phyloP scores from a whole-genome alignment of 2,797 vertebrate genomes.

The Chelmon rostratus region DNA sequence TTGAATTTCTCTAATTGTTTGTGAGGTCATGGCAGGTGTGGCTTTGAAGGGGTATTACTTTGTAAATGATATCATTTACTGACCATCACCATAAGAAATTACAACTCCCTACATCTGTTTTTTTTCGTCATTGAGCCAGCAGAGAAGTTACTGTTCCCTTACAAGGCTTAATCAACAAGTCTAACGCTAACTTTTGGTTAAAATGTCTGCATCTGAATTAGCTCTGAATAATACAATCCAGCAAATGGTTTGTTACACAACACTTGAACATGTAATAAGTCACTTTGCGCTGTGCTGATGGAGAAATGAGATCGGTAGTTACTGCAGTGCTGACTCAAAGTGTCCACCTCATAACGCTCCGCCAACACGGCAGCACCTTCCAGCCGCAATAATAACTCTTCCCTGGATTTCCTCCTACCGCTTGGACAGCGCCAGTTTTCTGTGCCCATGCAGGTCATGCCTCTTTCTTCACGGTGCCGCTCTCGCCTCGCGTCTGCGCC shows the following conservation, averaged over 20 bases:
- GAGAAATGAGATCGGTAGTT: slow-evolving; percentile 50
- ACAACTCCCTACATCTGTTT: slow-evolving; percentile 14
- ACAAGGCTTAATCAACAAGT: slow-evolving; percentile 10
- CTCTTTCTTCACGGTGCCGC: slow-evolving; percentile 8
- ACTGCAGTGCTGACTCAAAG: slow-evolving; percentile 30
- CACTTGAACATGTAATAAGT: slow-evolving; percentile 24
- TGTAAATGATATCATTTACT: slow-evolving; percentile 35
- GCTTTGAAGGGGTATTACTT: slow-evolving; percentile 28
- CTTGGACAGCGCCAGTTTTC: slow-evolving; percentile 31
- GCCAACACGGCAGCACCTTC: slow-evolving; percentile 27
- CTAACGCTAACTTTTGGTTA: not conserved
- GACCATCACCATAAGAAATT: slow-evolving; percentile 20
- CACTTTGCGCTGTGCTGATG: slow-evolving; percentile 18
- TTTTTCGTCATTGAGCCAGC: slow-evolving; percentile 23
- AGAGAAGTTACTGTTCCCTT: slow-evolving; percentile 7
- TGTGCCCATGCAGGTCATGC: slow-evolving; percentile 28
- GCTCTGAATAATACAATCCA: slow-evolving; percentile 21
- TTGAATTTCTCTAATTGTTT: slow-evolving; percentile 50
- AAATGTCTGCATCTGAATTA: slow-evolving; percentile 16
- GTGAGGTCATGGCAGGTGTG: slow-evolving; percentile 48
- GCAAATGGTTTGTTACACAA: slow-evolving; percentile 8
- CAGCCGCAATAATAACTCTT: slow-evolving; percentile 13
- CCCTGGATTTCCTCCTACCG: slow-evolving; percentile 36
- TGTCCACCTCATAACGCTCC: slow-evolving; percentile 15
- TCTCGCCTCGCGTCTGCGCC: slow-evolving; percentile 49